These are phyloP conservation scores for Nephila pilipes DNA, from an alignment of 1,140 invertebrate species.

Conservation along the genomic window DNA sequence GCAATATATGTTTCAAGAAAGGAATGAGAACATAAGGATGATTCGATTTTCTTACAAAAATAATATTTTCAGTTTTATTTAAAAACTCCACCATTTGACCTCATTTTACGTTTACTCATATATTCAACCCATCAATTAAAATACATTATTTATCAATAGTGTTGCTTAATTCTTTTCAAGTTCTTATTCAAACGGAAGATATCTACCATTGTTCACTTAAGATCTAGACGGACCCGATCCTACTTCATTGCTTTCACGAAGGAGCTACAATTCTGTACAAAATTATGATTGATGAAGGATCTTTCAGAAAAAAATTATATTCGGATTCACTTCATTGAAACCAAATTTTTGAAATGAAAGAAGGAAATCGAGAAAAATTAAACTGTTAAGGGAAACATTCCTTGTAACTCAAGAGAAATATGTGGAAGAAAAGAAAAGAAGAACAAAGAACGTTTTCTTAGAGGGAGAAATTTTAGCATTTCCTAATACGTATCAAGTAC, in stretches of 20 bases:
- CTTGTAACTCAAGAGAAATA: background rate
- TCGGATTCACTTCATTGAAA: background rate
- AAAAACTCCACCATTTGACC: too few species aligned
- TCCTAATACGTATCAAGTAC: background rate
- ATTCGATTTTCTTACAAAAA: too few species aligned
- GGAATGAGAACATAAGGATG: too few species aligned
- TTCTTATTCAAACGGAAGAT: too few species aligned
- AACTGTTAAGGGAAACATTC: background rate
- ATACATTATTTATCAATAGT: background rate
- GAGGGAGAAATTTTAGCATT: too few species aligned
- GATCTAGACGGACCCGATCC: background rate
- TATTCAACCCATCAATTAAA: background rate
- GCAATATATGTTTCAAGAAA: too few species aligned
- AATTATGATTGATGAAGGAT: constrained; percentile 1
- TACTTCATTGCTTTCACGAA: background rate
- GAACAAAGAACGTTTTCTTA: background rate
- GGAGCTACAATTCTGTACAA: background rate
- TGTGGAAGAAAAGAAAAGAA: background rate
- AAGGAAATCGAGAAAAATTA: background rate
- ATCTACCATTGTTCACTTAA: background rate
- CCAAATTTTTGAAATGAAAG: background rate
- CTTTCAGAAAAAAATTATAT: background rate
- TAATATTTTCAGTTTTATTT: too few species aligned
- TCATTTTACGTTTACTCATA: too few species aligned
- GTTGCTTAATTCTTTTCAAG: background rate